Conservation (phyloP, 2,113 vertebrate species). For the Nothobranchius kuhntae region DNA sequence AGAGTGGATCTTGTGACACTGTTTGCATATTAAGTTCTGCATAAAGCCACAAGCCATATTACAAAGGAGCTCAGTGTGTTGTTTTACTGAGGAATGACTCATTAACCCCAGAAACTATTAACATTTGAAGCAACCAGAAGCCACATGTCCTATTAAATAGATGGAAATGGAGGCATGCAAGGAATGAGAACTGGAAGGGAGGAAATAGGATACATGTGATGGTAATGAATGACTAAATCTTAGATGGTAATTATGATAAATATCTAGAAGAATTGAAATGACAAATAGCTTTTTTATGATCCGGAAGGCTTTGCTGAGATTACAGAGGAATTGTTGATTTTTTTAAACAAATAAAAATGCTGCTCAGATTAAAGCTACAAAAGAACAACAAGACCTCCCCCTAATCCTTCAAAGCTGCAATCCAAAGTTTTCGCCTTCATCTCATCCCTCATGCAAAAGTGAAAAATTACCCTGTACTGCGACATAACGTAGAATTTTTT, state of each 20-base stretch:
- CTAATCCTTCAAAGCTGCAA: background rate
- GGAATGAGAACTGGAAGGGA: background rate
- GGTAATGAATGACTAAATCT: slow-evolving; percentile 24
- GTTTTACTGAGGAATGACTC: slow-evolving; percentile 46
- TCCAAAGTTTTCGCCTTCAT: background rate
- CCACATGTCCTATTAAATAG: slow-evolving; percentile 6
- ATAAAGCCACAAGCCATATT: slow-evolving; percentile 27
- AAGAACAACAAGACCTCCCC: slow-evolving; percentile 9
- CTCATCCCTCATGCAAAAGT: too few species aligned
- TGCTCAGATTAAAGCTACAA: background rate
- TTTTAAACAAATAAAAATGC: background rate
- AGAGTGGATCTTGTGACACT: slow-evolving; percentile 4
- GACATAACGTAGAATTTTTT: too few species aligned
- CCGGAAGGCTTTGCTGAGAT: slow-evolving; percentile 43
- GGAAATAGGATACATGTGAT: background rate
- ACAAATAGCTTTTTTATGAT: slow-evolving; percentile 39
- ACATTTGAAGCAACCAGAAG: slow-evolving; percentile 27
- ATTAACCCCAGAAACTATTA: slow-evolving; percentile 30
- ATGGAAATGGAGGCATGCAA: slow-evolving; percentile 3
- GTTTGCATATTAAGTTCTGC: slow-evolving; percentile 25
- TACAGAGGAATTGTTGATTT: slow-evolving; percentile 4
- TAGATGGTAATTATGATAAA: slow-evolving; percentile 29
- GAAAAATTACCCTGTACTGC: too few species aligned
- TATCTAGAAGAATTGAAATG: slow-evolving; percentile 21
- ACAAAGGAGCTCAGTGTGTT: slow-evolving; percentile 36